These are phyloP conservation scores for Brachyptera putata DNA, from an alignment of 2,888 invertebrate genomes.

Conservation along the genomic window DNA sequence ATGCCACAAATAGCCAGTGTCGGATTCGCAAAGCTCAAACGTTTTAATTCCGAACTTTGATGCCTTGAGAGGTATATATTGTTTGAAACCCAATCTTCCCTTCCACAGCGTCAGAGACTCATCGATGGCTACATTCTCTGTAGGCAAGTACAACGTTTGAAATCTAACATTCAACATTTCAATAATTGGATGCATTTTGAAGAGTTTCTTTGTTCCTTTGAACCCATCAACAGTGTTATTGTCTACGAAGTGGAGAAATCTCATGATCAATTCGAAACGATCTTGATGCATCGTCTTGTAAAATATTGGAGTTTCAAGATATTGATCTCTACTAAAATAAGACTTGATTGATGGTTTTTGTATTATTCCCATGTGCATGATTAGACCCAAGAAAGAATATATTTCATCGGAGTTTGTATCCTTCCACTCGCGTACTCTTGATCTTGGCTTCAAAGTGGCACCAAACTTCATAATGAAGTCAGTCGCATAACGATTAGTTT, in stretches of 20 bases:
- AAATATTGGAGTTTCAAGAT: not conserved
- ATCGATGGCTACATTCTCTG: not conserved
- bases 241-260: constrained; percentile 7
- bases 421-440: not conserved
- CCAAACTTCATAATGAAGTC: too few relatives aligned
- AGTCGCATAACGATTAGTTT: not conserved
- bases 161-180: not conserved
- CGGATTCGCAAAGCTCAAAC: constrained; percentile 3
- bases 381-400: not conserved
- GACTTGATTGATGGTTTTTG: constrained; percentile 1
- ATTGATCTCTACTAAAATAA: not conserved
- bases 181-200: not conserved
- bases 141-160: not conserved
- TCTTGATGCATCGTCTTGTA: not conserved
- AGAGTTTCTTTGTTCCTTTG: not conserved
- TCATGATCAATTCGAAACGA: not conserved
- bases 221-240: not conserved
- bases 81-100: not conserved
- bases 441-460: not conserved
- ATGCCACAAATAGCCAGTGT: not conserved
- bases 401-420: not conserved
- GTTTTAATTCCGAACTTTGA: constrained; percentile 10
- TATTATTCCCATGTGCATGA: constrained; percentile 1
- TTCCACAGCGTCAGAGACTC: not conserved
- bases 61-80: not conserved